Percentiles rank a stretch among this genome's conserved stretches.
Evolutionary conservation across 2,888 invertebrate species (phyloP).

Genomic region (Nomada fabriciana): DNA sequence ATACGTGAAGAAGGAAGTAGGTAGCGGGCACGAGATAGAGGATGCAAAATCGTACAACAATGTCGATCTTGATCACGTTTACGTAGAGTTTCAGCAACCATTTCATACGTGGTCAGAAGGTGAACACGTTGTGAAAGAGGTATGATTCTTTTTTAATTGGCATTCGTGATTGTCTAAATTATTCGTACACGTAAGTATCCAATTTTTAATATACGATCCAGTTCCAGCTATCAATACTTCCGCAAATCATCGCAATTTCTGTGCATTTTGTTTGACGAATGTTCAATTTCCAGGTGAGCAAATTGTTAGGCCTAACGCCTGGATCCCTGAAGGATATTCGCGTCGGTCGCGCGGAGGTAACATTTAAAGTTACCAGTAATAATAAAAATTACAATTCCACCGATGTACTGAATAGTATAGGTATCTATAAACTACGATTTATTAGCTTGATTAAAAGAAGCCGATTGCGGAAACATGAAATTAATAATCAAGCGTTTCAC

Average conservation of each 20-base stretch:
- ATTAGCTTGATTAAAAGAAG: no score
- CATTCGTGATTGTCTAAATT: no score
- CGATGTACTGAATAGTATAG: conserved; percentile 88
- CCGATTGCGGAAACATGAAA: neutral
- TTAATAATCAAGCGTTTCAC: neutral
- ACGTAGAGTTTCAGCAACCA: conserved; percentile 89
- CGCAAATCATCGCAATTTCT: no score
- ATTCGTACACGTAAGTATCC: no score
- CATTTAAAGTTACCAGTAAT: conserved; percentile 90
- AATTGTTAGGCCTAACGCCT: conserved; percentile 88
- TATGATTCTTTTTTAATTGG: conserved; percentile 19
- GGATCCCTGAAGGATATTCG: conserved; percentile 88
- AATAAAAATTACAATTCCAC: conserved; percentile 88
- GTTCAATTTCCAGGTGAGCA: conserved; percentile 41
- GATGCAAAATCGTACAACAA: conserved; percentile 71
- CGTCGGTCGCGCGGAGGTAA: conserved; percentile 91
- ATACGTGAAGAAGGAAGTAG: conserved; percentile 76
- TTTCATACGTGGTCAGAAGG: conserved; percentile 90
- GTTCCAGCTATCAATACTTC: no score
- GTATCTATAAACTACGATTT: conserved; percentile 82
- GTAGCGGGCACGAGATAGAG: conserved; percentile 6
- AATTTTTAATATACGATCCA: no score
- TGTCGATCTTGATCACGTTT: conserved; percentile 92
- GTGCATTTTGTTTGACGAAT: no score
- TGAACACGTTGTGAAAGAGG: conserved; percentile 87